Evolutionary conservation across 2,113 vertebrate species (phyloP).

Genomic region (Barnardius zonarius): DNA sequence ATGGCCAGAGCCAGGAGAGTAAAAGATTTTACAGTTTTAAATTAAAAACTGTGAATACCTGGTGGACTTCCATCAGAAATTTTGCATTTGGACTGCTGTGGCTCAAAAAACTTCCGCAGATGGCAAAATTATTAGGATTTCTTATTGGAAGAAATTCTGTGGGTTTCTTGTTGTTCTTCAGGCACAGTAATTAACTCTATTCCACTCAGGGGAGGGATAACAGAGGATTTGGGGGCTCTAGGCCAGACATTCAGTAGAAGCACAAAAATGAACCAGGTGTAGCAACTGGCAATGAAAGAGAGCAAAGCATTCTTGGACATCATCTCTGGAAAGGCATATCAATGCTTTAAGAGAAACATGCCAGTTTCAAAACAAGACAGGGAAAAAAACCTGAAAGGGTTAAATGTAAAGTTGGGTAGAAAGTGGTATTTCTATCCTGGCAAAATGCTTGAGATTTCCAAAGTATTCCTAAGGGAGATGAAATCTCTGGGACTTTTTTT

Average conservation of each 20-base stretch:
- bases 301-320: not conserved
- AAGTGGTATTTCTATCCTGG: not conserved
- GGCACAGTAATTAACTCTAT: constrained; percentile 21
- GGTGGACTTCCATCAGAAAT: constrained; percentile 15
- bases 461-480: not conserved
- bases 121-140: constrained; percentile 37
- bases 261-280: not conserved
- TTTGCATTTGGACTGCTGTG: not conserved
- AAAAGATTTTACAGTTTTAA: constrained; percentile 15
- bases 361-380: not conserved
- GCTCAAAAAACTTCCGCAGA: constrained; percentile 24
- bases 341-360: not conserved
- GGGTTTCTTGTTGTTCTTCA: constrained; percentile 50
- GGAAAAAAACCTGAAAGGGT: not conserved
- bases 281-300: not conserved
- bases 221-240: not conserved
- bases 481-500: not conserved
- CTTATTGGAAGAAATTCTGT: constrained; percentile 47
- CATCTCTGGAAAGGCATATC: not conserved
- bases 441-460: not conserved
- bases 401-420: not conserved
- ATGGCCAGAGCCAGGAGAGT: not conserved
- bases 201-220: constrained; percentile 11
- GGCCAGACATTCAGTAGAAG: not conserved
- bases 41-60: not conserved